These are phyloP conservation scores for Pteronotus mesoamericanus DNA, from an alignment of 2,797 vertebrate species.

Conservation along the genomic window DNA sequence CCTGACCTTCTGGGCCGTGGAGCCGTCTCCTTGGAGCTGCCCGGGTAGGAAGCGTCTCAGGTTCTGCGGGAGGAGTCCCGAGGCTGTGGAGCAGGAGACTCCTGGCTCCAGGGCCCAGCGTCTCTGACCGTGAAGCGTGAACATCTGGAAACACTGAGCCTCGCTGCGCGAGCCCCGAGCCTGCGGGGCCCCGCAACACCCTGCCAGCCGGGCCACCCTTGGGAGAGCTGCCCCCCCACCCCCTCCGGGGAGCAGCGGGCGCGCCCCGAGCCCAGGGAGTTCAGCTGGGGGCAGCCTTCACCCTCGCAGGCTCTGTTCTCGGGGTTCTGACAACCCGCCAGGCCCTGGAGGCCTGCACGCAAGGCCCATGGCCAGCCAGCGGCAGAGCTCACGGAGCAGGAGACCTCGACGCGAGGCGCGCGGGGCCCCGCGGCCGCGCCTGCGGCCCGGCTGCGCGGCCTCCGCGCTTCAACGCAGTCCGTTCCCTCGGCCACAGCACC, in stretches of 20 bases:
- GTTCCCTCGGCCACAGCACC: neutral
- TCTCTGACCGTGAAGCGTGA: neutral
- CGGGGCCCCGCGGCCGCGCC: rapidly evolving
- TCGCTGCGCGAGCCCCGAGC: neutral
- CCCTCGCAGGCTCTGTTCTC: neutral
- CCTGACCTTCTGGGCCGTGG: neutral
- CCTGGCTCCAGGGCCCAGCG: neutral
- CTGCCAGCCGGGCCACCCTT: neutral
- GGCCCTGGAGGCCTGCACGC: neutral
- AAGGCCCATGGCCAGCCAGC: rapidly evolving
- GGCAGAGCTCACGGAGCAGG: neutral
- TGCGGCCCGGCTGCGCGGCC: rapidly evolving
- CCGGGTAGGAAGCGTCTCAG: rapidly evolving
- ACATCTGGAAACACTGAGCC: slow-evolving; percentile 1
- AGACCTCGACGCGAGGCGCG: neutral
- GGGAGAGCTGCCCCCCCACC: neutral
- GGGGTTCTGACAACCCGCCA: neutral
- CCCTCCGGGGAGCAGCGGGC: neutral
- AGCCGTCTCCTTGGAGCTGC: neutral
- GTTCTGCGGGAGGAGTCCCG: neutral
- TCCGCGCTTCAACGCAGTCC: rapidly evolving
- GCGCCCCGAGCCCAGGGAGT: too few species aligned
- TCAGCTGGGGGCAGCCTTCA: too few species aligned
- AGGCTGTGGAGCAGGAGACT: neutral
- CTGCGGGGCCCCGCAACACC: neutral